Conservation (phyloP, 2,888 invertebrate species). For the Asteroscopus sphinx region DNA sequence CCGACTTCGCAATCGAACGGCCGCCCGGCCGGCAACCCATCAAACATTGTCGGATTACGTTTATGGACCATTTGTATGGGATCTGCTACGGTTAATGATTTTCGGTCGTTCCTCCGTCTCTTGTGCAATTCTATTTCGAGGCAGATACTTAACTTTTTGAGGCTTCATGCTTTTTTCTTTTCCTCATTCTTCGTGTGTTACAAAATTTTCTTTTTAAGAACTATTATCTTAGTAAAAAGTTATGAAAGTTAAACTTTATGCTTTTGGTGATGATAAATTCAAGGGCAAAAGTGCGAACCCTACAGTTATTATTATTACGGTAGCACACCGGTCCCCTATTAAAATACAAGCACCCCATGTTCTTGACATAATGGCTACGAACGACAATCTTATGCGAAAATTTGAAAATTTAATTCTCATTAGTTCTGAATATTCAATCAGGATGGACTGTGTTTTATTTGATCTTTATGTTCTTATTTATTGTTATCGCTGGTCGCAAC, state of each 20-base stretch:
- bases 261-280: slow-evolving; percentile 44
- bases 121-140: slow-evolving; percentile 75
- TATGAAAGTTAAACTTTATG: slow-evolving; percentile 8
- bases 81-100: slow-evolving; percentile 85
- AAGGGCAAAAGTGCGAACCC: slow-evolving; percentile 60
- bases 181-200: slow-evolving; percentile 27
- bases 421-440: slow-evolving; percentile 31
- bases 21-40: slow-evolving; percentile 70
- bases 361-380: slow-evolving; percentile 66
- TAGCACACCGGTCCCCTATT: slow-evolving; percentile 67
- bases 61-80: slow-evolving; percentile 85
- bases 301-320: slow-evolving; percentile 70
- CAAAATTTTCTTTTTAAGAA: neutral
- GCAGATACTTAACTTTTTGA: slow-evolving; percentile 71
- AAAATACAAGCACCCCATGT: slow-evolving; percentile 70
- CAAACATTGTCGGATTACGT: slow-evolving; percentile 85
- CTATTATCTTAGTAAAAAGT: slow-evolving; percentile 2
- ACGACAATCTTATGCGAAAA: slow-evolving; percentile 62
- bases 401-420: slow-evolving; percentile 50
- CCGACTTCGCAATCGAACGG: slow-evolving; percentile 71
- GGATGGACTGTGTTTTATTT: slow-evolving; percentile 27
- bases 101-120: slow-evolving; percentile 71
- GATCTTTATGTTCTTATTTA: slow-evolving; percentile 57
- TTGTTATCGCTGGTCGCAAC: slow-evolving; percentile 68
- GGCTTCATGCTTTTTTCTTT: slow-evolving; percentile 32